Conservation (phyloP, 2,797 vertebrate species). For the Rhinatrema bivittatum region DNA sequence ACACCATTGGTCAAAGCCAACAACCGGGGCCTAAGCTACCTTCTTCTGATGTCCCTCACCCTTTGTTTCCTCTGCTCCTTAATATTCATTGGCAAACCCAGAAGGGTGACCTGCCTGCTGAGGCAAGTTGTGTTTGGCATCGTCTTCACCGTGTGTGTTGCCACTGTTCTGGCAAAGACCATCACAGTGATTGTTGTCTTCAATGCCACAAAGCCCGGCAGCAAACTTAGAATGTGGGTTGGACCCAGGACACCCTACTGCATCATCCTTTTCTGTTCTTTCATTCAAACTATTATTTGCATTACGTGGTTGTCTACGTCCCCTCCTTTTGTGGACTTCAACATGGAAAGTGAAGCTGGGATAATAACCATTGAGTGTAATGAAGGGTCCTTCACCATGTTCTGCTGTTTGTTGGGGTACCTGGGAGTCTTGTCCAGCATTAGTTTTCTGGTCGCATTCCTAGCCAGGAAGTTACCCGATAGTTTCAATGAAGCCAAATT, state of each 20-base stretch:
- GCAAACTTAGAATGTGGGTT: background rate
- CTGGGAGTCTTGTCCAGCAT: background rate
- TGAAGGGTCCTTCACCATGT: background rate
- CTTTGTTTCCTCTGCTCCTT: too few species aligned
- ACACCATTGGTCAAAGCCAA: constrained; percentile 13
- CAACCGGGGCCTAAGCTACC: constrained; percentile 4
- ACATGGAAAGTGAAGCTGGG: background rate
- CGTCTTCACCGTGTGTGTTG: constrained; percentile 4
- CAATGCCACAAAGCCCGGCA: too few species aligned
- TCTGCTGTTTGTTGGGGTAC: background rate
- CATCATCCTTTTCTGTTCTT: background rate
- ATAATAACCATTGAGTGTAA: background rate
- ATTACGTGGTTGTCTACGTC: background rate
- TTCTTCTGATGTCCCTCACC: background rate
- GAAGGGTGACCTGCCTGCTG: background rate
- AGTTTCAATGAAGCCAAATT: background rate
- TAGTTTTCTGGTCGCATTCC: background rate
- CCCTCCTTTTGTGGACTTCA: background rate
- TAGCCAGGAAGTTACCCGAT: background rate
- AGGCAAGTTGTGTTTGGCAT: constrained; percentile 1
- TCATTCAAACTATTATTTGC: background rate
- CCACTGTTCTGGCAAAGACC: constrained; percentile 5
- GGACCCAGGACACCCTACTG: background rate
- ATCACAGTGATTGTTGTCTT: background rate
- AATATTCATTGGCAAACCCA: constrained; percentile 3